Percentiles rank a stretch among this genome's conserved stretches.
Evolutionary conservation across 2,113 vertebrate species (phyloP).

Genomic region (Monopterus albus): DNA sequence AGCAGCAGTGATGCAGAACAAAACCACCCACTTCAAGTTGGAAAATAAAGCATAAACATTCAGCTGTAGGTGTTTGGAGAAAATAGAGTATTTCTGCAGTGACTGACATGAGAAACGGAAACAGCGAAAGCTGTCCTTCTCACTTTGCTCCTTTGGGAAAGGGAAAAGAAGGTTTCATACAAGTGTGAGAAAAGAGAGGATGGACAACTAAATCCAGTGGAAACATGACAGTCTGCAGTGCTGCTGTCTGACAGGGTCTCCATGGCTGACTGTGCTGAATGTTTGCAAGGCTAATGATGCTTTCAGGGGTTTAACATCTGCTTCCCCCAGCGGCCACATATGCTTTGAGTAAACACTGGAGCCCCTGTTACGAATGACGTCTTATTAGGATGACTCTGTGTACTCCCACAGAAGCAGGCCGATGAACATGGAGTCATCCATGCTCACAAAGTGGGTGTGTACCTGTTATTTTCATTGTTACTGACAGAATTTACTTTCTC

Average conservation of each 20-base stretch:
- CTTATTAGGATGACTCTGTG: slow-evolving; percentile 60
- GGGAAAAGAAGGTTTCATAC: slow-evolving; percentile 1
- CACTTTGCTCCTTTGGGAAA: slow-evolving; percentile 10
- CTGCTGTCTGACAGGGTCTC: slow-evolving; percentile 59
- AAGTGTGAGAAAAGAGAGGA: slow-evolving; percentile 46
- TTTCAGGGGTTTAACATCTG: slow-evolving; percentile 70
- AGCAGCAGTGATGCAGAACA: slow-evolving; percentile 20
- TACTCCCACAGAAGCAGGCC: slow-evolving; percentile 49
- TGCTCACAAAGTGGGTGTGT: slow-evolving; percentile 13
- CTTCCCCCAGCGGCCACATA: slow-evolving; percentile 64
- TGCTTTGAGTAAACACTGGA: slow-evolving; percentile 70
- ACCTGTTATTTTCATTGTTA: too few relatives aligned
- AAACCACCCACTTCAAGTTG: slow-evolving; percentile 19
- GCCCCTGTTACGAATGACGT: slow-evolving; percentile 60
- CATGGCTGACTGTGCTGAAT: slow-evolving; percentile 49
- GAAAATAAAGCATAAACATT: slow-evolving; percentile 41
- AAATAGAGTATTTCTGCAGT: slow-evolving; percentile 26
- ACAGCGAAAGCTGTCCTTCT: slow-evolving; percentile 27
- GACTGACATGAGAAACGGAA: slow-evolving; percentile 56
- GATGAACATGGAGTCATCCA: slow-evolving; percentile 38
- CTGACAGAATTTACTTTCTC: too few relatives aligned
- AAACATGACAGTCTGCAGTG: slow-evolving; percentile 20
- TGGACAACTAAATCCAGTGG: slow-evolving; percentile 33
- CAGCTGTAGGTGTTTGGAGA: slow-evolving; percentile 18
- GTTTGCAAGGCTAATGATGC: slow-evolving; percentile 73